Conservation (phyloP, 2,888 invertebrate species). For the Pristionchus entomophagus region DNA sequence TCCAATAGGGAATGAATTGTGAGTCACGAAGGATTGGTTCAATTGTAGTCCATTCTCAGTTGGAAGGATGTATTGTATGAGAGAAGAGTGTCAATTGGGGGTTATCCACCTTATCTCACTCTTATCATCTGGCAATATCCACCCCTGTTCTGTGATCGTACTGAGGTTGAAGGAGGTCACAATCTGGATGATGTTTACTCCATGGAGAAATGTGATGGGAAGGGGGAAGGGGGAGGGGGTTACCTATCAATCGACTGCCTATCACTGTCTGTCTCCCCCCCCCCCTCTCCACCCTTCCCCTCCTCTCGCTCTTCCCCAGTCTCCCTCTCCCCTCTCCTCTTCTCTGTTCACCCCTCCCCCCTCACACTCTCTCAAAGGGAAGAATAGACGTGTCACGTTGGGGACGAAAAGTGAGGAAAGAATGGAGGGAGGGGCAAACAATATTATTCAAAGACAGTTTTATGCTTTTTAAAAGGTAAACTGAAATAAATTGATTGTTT, state of each 20-base stretch:
- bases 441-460: too few species aligned
- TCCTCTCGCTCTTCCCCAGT: not conserved
- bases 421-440: not conserved
- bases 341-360: not conserved
- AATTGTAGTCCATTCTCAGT: too few species aligned
- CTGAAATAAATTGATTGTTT: too few species aligned
- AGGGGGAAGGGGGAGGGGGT: not conserved
- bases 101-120: not conserved
- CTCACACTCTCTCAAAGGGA: not conserved
- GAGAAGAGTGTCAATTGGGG: too few species aligned
- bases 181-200: conserved; percentile 44
- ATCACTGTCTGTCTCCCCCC: not conserved
- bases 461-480: too few species aligned
- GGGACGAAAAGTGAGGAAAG: not conserved
- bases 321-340: not conserved
- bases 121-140: not conserved
- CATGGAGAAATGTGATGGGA: conserved; percentile 20
- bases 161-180: not conserved
- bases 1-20: too few species aligned
- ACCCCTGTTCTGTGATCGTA: not conserved
- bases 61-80: too few species aligned
- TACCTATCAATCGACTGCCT: not conserved
- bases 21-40: too few species aligned
- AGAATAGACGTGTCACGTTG: conserved; percentile 32
- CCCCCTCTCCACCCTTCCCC: not conserved